phyloP scores from a whole-genome alignment of 2,113 vertebrate species.

The Cygnus buccinator region DNA sequence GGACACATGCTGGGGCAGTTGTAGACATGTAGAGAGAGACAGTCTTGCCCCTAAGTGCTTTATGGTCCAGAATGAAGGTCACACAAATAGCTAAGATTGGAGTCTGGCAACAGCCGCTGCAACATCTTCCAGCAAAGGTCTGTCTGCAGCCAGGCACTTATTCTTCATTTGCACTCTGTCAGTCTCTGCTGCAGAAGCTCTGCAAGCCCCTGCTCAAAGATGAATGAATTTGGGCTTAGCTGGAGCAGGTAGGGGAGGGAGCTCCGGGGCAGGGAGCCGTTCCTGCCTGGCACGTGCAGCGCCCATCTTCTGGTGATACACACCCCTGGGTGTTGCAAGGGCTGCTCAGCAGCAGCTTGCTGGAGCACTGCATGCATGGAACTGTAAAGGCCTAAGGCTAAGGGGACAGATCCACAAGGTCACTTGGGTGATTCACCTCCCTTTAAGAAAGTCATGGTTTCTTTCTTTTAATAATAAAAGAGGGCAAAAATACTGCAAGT shows the following conservation, averaged over 20 bases:
- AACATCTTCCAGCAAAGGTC: background rate
- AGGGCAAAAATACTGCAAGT: accelerated
- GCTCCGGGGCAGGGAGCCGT: background rate
- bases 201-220: accelerated
- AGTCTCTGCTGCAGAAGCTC: background rate
- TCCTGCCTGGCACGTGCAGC: background rate
- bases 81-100: background rate
- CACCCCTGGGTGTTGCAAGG: background rate
- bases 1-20: background rate
- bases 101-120: background rate
- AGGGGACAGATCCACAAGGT: too few species aligned
- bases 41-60: background rate
- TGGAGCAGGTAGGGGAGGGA: background rate
- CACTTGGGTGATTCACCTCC: background rate
- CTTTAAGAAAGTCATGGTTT: background rate
- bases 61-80: background rate
- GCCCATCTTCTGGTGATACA: accelerated
- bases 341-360: background rate
- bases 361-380: accelerated
- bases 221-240: background rate
- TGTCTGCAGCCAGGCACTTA: background rate
- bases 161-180: background rate
- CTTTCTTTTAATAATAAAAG: background rate
- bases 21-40: background rate
- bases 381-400: background rate